Evolutionary conservation across 2,888 invertebrate genomes (phyloP), one percentile per base, ranked within the genome.

Genomic region (Coenonympha glycerion): DNA sequence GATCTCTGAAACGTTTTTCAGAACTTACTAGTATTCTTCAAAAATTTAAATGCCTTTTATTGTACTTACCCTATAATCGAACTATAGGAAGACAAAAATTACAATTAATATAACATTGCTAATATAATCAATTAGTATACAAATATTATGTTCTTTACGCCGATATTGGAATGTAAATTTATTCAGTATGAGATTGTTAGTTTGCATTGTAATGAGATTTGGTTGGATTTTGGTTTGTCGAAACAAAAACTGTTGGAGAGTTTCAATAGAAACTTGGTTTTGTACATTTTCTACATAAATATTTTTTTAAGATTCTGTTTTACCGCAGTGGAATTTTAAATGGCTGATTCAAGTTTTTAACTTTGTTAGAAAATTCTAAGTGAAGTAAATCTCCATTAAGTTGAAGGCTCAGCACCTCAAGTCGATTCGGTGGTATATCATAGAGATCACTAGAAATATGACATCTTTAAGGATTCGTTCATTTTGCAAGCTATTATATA

Each of bases 31-130:
- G n/a, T n/a, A n/a, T n/a, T n/a, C n/a, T n/a, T n/a, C n/a, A n/a
- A n/a, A n/a, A n/a, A n/a, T n/a, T n/a, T n/a, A n/a, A n/a, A n/a
- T n/a, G n/a, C n/a, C n/a, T n/a, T n/a, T n/a, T n/a, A 33, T 42
- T 46, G 33, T 28, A 19, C 47, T 24, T 51, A 47, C 22, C 53
- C 54, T 55, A 55, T 55, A 52, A 48, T 49, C 48, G 31, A 40
- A 40, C 48, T 55, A 78, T 66, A 77, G 79, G 81, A 81, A 82
- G 82, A 81, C 83, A 71, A 63, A n/a, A 41, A 63, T 62, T 61
- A 46, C 19, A 26, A 41, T 58, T 64, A 65, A 65, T 64, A 64
- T n/a, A n/a, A n/a, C n/a, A 61, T 30, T 28, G n/a, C 1, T 11
- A n/a, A n/a, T 28, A 9, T 28, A 9, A 9, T 3, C 9, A n/a